Evolutionary conservation across 2,888 invertebrate genomes (phyloP), one percentile per base, ranked within the genome.

Genomic region (Ptilodon capucinus): DNA sequence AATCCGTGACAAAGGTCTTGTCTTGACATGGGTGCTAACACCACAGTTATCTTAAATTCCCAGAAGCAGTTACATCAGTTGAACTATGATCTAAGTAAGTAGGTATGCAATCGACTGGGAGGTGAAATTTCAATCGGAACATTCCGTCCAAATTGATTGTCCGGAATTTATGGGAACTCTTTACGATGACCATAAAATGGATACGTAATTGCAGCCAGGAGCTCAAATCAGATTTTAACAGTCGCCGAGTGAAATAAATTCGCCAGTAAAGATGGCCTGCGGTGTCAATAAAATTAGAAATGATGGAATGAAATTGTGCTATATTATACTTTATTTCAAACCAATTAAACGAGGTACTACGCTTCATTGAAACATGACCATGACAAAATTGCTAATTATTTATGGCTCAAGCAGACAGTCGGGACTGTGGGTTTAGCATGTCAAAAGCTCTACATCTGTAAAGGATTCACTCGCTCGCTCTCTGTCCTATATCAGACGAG

Each of bases 81-180:
- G 8, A 21, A 39, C 21, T 34, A 21, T 21, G n/a, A 1, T 9
- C 19, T 21, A 9, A 21, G 21, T 39, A 2, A 4, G n/a, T 21
- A n/a, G n/a, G n/a, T n/a, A n/a, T n/a, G n/a, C 38, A 7, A 6
- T 5, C 21, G 23, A 38, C 16, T 11, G 6, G 3, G n/a, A 40
- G 16, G 40, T 40, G 25, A 40, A 40, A 40, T 39, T 39, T 18
- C 39, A 39, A 39, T 25, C 13, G 40, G 16, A 40, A 40, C 40
- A 40, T 40, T 40, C 40, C 40, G 16, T 40, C 40, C 14, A 14
- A 40, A 40, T 40, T 39, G 39, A 39, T 21, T 40, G 40, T 40
- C 14, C 40, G 40, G 40, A 40, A 40, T 40, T 40, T 40, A 40
- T 40, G 14, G 40, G 16, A 16, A 14, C 14, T 25, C 40, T 40